These are phyloP conservation scores for Apamea crenata DNA, from an alignment of 2,888 invertebrate species.

Conservation along the genomic window DNA sequence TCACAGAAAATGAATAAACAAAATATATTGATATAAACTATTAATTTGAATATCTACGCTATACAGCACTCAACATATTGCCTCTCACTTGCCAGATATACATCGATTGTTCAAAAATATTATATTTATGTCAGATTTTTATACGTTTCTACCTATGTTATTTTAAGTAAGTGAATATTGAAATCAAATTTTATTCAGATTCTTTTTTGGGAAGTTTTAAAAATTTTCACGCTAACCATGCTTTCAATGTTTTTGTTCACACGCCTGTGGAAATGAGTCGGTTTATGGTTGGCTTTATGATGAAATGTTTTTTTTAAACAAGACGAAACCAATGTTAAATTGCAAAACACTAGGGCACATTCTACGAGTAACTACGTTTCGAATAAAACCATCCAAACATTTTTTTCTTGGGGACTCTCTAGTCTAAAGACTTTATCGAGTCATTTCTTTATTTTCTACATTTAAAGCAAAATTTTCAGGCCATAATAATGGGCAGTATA, in stretches of 20 bases:
- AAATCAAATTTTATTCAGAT: background rate
- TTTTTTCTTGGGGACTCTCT: background rate
- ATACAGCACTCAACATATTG: constrained; percentile 10
- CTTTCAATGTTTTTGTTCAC: background rate
- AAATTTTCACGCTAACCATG: background rate
- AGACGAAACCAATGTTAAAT: background rate
- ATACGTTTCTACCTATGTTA: background rate
- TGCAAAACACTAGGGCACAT: too few species aligned
- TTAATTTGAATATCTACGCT: background rate
- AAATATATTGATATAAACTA: background rate
- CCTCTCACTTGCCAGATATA: background rate
- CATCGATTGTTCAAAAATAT: constrained; percentile 9
- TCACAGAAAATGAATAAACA: background rate
- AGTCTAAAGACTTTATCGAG: background rate
- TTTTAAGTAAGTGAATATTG: constrained; percentile 1
- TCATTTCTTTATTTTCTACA: background rate
- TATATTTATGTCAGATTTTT: background rate
- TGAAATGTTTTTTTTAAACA: background rate
- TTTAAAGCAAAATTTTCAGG: background rate
- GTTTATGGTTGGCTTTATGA: background rate
- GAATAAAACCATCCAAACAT: background rate
- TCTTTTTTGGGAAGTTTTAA: background rate
- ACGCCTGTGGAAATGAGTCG: background rate
- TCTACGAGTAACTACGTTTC: background rate
- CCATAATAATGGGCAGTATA: too few species aligned